Evolutionary conservation across 2,113 vertebrate genomes (phyloP).

Genomic region (crab-eating macaque (Macaca fascicularis)): T2T-MFA8v1.1 NC_088379.1:149655501-149656000

Average conservation of each 20-base stretch:
- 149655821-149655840: neutral
- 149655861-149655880: neutral
- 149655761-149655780: neutral
- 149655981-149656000: neutral
- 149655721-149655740: neutral
- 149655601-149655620: neutral
- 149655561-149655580: neutral
- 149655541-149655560: neutral
- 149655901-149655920: neutral
- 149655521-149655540: conserved; percentile 75
- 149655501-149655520: conserved; percentile 73
- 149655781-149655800: neutral
- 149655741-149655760: neutral
- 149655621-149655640: neutral
- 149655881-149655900: neutral
- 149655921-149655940: neutral
- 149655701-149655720: neutral
- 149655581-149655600: neutral
- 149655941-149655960: neutral
- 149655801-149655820: neutral
- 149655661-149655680: neutral
- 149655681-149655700: neutral
- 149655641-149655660: neutral
- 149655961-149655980: neutral
- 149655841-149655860: neutral